Evolutionary conservation across 2,888 invertebrate genomes (phyloP), one percentile per base, ranked within the genome.

Genomic region (Apeira syringaria): DNA sequence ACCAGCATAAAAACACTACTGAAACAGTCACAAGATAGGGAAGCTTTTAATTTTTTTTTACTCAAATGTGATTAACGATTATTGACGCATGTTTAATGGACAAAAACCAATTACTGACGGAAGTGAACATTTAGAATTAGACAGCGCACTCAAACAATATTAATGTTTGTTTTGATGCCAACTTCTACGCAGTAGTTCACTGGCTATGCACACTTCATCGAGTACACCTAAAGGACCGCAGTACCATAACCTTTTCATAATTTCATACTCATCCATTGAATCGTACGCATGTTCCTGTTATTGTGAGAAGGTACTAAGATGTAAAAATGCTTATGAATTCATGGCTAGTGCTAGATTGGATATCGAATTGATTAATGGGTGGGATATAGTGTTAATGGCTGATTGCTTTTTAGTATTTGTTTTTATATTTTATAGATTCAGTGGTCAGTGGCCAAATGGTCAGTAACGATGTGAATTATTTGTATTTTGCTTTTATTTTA

Each of bases 91-190:
- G n/a, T n/a, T 9, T 28, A 8, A 31, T 42, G 20, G 17, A 33
- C 13, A 29, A 15, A 32, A 47, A 31, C 43, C 29, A 40, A 46
- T 50, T 45, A 40, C 40, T 25, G 42, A 33, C 44, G 49, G 33
- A 37, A 38, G 33, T 38, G 41, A 34, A 31, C 25, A 35, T 28
- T 48, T 25, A 18, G 5, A 38, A 38, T 50, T 38, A 40, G 49
- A 45, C 34, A 44, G 37, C 24, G 34, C 48, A 47, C 44, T 30
- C 42, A 47, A 43, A 50, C 40, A 39, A 27, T 35, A 37, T 28
- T 29, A 22, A 24, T 39, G 36, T 40, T 44, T 48, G 48, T 50
- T 48, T 50, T 54, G 36, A 47, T 32, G 42, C 24, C 33, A 36
- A 34, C 30, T 31, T 37, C 39, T 42, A 47, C 47, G 42, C 46